Evolutionary conservation across 2,113 vertebrate species (phyloP).

Genomic region (Ptilonorhynchus violaceus): DNA sequence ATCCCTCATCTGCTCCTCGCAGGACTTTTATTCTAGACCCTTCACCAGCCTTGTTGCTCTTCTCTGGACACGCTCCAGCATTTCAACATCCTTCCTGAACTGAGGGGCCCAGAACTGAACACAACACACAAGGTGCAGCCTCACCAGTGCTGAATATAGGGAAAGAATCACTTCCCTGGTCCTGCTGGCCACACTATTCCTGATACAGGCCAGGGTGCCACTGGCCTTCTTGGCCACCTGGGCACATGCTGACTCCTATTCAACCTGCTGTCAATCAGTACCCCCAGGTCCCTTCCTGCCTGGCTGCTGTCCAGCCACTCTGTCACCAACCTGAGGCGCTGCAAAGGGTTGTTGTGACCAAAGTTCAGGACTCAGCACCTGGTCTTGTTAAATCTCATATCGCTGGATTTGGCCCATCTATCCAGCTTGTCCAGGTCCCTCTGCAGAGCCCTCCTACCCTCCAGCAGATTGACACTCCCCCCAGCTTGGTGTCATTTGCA

Average conservation of each 20-base stretch:
- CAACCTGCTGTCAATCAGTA: not conserved
- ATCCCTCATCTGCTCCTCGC: not conserved
- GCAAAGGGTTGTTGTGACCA: not conserved
- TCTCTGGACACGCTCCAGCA: not conserved
- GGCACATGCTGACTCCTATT: not conserved
- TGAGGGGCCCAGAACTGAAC: not conserved
- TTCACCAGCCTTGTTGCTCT: not conserved
- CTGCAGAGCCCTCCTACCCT: not conserved
- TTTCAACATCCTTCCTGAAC: not conserved
- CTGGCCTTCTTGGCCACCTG: not conserved
- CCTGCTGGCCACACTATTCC: not conserved
- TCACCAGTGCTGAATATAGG: not conserved
- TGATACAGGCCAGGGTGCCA: not conserved
- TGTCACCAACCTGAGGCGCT: not conserved
- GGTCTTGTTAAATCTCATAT: not conserved
- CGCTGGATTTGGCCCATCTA: not conserved
- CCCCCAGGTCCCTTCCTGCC: not conserved
- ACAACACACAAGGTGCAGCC: not conserved
- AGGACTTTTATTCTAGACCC: not conserved
- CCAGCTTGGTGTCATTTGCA: not conserved
- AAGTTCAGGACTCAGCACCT: not conserved
- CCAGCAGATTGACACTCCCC: not conserved
- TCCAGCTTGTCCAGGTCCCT: not conserved
- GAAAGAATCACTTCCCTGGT: not conserved
- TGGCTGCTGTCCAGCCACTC: not conserved